Percentiles rank a stretch among this genome's conserved stretches.
These are phyloP conservation scores for Electrophaes corylata DNA, from an alignment of 2,888 invertebrate species.

Conservation along the genomic window DNA sequence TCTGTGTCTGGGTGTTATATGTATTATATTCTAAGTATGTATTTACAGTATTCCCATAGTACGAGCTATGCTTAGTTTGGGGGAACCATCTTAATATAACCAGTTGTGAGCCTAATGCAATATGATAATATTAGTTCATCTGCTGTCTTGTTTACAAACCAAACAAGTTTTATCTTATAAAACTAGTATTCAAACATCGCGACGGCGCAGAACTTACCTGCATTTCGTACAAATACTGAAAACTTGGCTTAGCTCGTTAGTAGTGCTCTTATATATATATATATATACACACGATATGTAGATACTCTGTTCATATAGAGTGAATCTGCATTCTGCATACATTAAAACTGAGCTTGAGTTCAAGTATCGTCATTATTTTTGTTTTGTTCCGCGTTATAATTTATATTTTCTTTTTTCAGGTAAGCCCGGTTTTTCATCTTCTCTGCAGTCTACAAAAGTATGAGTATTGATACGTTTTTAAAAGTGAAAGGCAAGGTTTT, in stretches of 20 bases:
- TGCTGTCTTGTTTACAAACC: slow-evolving; percentile 1
- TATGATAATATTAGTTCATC: neutral
- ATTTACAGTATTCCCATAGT: too few species aligned
- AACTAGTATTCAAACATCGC: slow-evolving; percentile 29
- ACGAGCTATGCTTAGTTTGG: too few species aligned
- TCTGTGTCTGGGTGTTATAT: too few species aligned
- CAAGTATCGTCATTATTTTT: slow-evolving; percentile 22
- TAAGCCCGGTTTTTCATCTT: slow-evolving; percentile 14
- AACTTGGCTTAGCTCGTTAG: slow-evolving; percentile 51
- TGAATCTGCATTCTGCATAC: slow-evolving; percentile 26
- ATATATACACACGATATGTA: slow-evolving; percentile 6
- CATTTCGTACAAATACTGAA: slow-evolving; percentile 38
- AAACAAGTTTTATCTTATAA: slow-evolving; percentile 24
- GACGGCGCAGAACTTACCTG: slow-evolving; percentile 24
- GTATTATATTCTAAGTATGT: too few species aligned
- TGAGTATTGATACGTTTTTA: neutral
- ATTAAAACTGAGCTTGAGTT: slow-evolving; percentile 18
- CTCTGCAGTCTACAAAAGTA: neutral
- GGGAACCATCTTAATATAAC: too few species aligned
- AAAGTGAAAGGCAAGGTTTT: neutral
- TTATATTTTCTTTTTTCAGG: slow-evolving; percentile 34
- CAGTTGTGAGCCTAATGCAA: too few species aligned
- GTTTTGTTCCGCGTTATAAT: slow-evolving; percentile 4
- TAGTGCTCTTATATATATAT: slow-evolving; percentile 41
- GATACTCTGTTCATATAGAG: slow-evolving; percentile 13